Percentiles rank a stretch among this genome's conserved stretches.
Evolutionary conservation across 2,113 vertebrate species (phyloP).

Genomic region (Stigmatopora nigra): DNA sequence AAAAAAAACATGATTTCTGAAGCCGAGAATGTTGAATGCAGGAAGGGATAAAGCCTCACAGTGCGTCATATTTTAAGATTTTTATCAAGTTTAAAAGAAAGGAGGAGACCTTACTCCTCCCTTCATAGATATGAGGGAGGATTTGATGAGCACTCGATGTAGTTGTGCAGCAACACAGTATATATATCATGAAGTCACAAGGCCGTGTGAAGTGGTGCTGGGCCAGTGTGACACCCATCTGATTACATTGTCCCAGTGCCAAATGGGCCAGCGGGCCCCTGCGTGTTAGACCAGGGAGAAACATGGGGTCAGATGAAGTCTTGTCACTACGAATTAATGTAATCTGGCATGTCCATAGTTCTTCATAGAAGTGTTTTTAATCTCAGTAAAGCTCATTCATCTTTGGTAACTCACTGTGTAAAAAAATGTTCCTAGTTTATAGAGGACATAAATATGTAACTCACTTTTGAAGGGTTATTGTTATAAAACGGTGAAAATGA

Average conservation of each 20-base stretch:
- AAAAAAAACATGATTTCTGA: too few relatives aligned
- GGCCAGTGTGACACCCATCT: conserved; percentile 38
- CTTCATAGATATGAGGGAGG: conserved; percentile 39
- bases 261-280: conserved; percentile 29
- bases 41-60: too few relatives aligned
- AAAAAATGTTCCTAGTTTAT: not conserved
- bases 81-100: conserved; percentile 8
- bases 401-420: not conserved
- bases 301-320: conserved; percentile 24
- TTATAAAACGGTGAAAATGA: not conserved
- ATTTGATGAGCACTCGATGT: conserved; percentile 41
- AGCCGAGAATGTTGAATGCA: too few relatives aligned
- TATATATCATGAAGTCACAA: conserved; percentile 52
- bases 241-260: conserved; percentile 23
- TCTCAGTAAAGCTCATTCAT: not conserved
- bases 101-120: conserved; percentile 19
- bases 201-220: conserved; percentile 17
- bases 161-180: conserved; percentile 39
- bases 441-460: not conserved
- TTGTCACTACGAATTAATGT: not conserved
- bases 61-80: not conserved
- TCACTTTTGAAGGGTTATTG: not conserved
- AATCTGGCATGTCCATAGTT: conserved; percentile 4
- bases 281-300: conserved; percentile 35
- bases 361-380: not conserved